Evolutionary conservation across 2,888 invertebrate species (phyloP).

Genomic region (Mythimna albipuncta): DNA sequence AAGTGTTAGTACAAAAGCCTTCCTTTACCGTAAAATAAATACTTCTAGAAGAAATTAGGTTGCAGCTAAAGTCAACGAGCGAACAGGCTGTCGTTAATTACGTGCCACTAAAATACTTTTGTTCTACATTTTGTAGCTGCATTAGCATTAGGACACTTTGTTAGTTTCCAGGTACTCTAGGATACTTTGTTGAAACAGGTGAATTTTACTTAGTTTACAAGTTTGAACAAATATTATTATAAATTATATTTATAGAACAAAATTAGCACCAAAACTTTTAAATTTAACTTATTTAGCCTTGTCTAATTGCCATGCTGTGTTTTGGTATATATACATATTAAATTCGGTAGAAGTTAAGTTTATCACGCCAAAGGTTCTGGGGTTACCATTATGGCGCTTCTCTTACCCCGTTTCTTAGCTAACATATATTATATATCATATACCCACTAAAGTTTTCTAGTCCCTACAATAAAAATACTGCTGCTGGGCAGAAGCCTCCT

Average conservation of each 20-base stretch:
- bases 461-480: too few species aligned
- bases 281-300: too few species aligned
- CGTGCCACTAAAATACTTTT: slow-evolving; percentile 14
- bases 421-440: background rate
- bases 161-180: background rate
- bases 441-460: background rate
- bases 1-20: too few species aligned
- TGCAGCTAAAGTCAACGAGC: slow-evolving; percentile 1
- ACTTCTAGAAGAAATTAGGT: background rate
- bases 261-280: too few species aligned
- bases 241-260: too few species aligned
- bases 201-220: background rate
- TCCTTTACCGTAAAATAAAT: background rate
- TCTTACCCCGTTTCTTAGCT: background rate
- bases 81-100: slow-evolving; percentile 8
- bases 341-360: too few species aligned
- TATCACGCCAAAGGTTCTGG: too few species aligned
- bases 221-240: background rate
- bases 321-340: too few species aligned
- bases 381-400: too few species aligned
- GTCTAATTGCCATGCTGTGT: too few species aligned
- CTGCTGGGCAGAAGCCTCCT: too few species aligned
- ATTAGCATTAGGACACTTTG: background rate
- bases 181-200: background rate
- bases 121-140: background rate